Percentiles rank a stretch among this genome's conserved stretches.
Conservation (phyloP, 1,140 invertebrate genomes). For the Drosophila littoralis region DNA sequence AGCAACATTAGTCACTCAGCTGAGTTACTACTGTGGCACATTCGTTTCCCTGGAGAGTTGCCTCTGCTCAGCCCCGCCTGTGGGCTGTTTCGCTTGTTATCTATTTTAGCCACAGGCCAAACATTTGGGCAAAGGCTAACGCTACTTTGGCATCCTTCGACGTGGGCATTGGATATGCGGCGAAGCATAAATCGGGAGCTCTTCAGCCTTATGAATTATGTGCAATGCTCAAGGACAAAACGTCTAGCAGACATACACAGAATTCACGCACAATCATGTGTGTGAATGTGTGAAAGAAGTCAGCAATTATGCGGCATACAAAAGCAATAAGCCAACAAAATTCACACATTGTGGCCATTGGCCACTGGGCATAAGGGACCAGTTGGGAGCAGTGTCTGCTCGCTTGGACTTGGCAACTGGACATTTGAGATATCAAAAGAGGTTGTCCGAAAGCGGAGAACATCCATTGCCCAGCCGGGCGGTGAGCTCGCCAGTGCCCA, state of each 20-base stretch:
- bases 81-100: constrained; percentile 51
- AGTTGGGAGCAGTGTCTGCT: constrained; percentile 2
- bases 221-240: constrained; percentile 70
- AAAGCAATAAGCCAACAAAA: constrained; percentile 82
- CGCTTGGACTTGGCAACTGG: constrained; percentile 57
- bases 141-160: background rate
- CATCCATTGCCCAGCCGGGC: constrained; percentile 17
- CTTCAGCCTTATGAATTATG: constrained; percentile 67
- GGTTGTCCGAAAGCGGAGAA: constrained; percentile 34
- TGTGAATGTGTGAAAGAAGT: constrained; percentile 69
- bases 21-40: background rate
- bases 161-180: constrained; percentile 60
- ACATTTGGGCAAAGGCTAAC: constrained; percentile 25
- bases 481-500: constrained; percentile 50
- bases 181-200: constrained; percentile 71
- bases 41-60: background rate
- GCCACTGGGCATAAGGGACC: constrained; percentile 6
- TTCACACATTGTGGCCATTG: constrained; percentile 75
- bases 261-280: constrained; percentile 56
- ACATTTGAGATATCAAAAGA: constrained; percentile 72
- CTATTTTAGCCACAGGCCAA: constrained; percentile 62
- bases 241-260: constrained; percentile 36
- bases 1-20: background rate
- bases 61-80: background rate
- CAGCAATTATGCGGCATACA: constrained; percentile 81